Base-by-base conservation (phyloP, 2,113 vertebrate species). In the Salvelinus namaycush region DNA sequence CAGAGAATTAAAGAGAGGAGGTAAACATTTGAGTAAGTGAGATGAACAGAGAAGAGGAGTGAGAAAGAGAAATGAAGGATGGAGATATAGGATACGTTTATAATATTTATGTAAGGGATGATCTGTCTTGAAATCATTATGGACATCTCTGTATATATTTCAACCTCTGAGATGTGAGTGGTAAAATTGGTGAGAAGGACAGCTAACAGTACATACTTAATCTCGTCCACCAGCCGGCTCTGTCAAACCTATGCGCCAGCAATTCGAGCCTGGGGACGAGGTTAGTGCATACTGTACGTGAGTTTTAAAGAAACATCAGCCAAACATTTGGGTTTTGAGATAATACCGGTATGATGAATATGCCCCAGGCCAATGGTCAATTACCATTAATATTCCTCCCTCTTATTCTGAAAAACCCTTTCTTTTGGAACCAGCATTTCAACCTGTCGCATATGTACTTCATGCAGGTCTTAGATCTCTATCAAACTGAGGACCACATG, bases 71-170 rank as follows among this genome's bases (percentile, higher is more conserved):
- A 14, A 27, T 66, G 64, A 66, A 66, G 8, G 64, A 14, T 29
- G 64, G 22, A 66, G 27, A 66, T 3, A 66, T 27, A 65, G 51
- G 12, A 16, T 14, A 54, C 2, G 3, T 14, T 14, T 54, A 78
- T 82, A 72, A 64, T 20, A 1, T 71, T 73, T 75, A 66, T 13
- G 24, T 75, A 44, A 65, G 65, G 78, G 66, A 74, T 62, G 4
- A 75, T 74, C 79, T 73, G 78, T 76, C 81, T 83, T 86, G 81
- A 69, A 83, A 78, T 83, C 29, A 82, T 87, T 84, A 78, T 83
- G 18, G 1, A 76, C 75, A 72, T 89, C 76, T 73, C 49, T 72
- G 71, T 82, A 83, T 74, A 85, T 83, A 79, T 81, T 89, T 66
- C 77, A 81, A 82, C 68, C 29, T 18, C 39, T 54, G 14, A 54